Evolutionary conservation across 2,888 invertebrate species (phyloP).

Genomic region (Trichogramma dendrolimi): DNA sequence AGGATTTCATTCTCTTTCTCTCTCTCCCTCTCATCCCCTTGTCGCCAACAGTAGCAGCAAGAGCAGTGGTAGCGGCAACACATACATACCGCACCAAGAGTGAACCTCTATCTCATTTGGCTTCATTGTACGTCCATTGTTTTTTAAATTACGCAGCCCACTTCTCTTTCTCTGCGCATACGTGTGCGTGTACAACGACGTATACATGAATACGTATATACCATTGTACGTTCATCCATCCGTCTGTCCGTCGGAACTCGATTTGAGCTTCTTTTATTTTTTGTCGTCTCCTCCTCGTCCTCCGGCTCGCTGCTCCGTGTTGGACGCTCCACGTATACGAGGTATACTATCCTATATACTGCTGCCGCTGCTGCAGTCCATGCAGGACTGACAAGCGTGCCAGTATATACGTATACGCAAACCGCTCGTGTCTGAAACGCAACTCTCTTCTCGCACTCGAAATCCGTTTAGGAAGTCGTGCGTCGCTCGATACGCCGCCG

Average conservation of each 20-base stretch:
- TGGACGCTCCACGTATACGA: too few relatives aligned
- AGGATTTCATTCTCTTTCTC: slow-evolving; percentile 18
- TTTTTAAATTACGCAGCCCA: slow-evolving; percentile 51
- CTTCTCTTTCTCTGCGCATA: slow-evolving; percentile 37
- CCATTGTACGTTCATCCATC: neutral
- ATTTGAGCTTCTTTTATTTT: slow-evolving; percentile 44
- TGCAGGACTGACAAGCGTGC: too few relatives aligned
- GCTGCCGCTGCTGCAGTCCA: too few relatives aligned
- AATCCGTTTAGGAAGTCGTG: slow-evolving; percentile 36
- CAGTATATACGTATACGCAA: too few relatives aligned
- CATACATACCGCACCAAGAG: too few relatives aligned
- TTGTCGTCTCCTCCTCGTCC: too few relatives aligned
- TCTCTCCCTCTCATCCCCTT: slow-evolving; percentile 1
- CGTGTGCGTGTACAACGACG: slow-evolving; percentile 19
- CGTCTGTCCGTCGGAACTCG: slow-evolving; percentile 39
- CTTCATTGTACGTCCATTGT: slow-evolving; percentile 52
- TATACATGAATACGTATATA: slow-evolving; percentile 2
- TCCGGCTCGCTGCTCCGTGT: too few relatives aligned
- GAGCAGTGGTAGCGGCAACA: too few relatives aligned
- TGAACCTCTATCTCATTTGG: slow-evolving; percentile 50
- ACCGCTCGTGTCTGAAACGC: too few relatives aligned
- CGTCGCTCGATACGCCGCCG: slow-evolving; percentile 11
- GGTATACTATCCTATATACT: too few relatives aligned
- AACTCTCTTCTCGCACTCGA: slow-evolving; percentile 37
- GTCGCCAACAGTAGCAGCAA: neutral